Evolutionary conservation across 2,797 vertebrate species (phyloP), one percentile per base, ranked within the genome.

Genomic region (Alcedo quadribrachys): DNA sequence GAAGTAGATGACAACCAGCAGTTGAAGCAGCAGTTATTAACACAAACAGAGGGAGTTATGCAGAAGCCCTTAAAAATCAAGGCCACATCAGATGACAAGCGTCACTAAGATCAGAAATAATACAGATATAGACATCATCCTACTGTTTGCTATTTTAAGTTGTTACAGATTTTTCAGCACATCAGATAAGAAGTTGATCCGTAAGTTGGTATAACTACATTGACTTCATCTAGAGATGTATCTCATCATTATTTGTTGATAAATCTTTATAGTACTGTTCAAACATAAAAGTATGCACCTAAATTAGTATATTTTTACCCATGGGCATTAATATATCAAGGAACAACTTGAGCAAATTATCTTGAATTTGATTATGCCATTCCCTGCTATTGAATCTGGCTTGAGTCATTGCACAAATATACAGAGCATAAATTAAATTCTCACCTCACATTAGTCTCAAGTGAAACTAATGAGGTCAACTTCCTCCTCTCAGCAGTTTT

Each of bases 371-470:
- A 71, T 86, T 79, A 79, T 73, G 32, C 12, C 65, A 2, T 57
- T 86, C 21, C 27, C 40, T 62, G n/a, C 21, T 73, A 54, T 11
- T 69, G 68, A 81, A 79, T 32, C 8, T 79, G 22, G 15, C 33
- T 71, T 84, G 48, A 81, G 35, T 76, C 50, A 85, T 33, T 92
- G 69, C n/a, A 78, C 63, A 76, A 81, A 92, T 79, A 73, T 17
- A 66, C 25, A 43, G 21, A 78, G 46, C 19, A 76, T 46, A 92
- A 84, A 88, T 94, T 79, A 88, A 90, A 81, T 88, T 75, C 55
- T 90, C 40, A 76, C 73, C 35, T 81, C 35, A 43, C 24, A 22
- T 94, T 73, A 73, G 33, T 69, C 48, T 91, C 73, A 78, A 71
- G 9, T 66, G 54, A 83, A 55, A 86, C 22, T 76, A 83, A 50